These are phyloP conservation scores for Amaurobius ferox DNA, from an alignment of 2,888 invertebrate species.

Conservation along the genomic window DNA sequence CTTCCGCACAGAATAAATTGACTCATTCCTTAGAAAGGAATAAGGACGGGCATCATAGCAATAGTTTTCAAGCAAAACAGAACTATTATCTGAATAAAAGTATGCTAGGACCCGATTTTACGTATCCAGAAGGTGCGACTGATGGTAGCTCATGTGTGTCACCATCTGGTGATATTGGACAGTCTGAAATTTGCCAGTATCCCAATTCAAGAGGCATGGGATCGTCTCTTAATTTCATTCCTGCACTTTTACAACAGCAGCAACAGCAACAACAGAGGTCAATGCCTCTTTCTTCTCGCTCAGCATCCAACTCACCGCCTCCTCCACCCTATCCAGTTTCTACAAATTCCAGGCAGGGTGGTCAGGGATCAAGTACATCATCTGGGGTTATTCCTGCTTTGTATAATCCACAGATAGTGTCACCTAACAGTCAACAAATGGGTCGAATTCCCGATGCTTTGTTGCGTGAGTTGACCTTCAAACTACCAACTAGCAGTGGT, in stretches of 20 bases:
- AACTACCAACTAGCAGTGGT: slow-evolving; percentile 40
- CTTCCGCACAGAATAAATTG: slow-evolving; percentile 51
- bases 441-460: slow-evolving; percentile 59
- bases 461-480: slow-evolving; percentile 55
- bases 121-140: slow-evolving; percentile 59
- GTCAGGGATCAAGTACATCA: slow-evolving; percentile 20
- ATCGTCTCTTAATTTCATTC: slow-evolving; percentile 66
- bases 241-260: slow-evolving; percentile 58
- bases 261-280: slow-evolving; percentile 44
- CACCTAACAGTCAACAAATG: slow-evolving; percentile 24
- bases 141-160: slow-evolving; percentile 49
- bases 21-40: slow-evolving; percentile 72
- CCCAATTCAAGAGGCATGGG: slow-evolving; percentile 48
- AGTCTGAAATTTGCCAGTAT: slow-evolving; percentile 29
- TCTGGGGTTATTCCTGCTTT: slow-evolving; percentile 50
- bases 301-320: slow-evolving; percentile 60
- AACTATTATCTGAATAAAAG: slow-evolving; percentile 72
- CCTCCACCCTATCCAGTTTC: slow-evolving; percentile 50
- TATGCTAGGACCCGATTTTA: slow-evolving; percentile 73
- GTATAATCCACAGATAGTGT: slow-evolving; percentile 64
- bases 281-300: slow-evolving; percentile 29
- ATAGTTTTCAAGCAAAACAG: slow-evolving; percentile 72
- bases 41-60: slow-evolving; percentile 72
- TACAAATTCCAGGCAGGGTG: slow-evolving; percentile 22
- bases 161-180: slow-evolving; percentile 48